Conservation (phyloP, 37 sponge, comb jelly and placozoan species). For the Haliclona indistincta region DNA sequence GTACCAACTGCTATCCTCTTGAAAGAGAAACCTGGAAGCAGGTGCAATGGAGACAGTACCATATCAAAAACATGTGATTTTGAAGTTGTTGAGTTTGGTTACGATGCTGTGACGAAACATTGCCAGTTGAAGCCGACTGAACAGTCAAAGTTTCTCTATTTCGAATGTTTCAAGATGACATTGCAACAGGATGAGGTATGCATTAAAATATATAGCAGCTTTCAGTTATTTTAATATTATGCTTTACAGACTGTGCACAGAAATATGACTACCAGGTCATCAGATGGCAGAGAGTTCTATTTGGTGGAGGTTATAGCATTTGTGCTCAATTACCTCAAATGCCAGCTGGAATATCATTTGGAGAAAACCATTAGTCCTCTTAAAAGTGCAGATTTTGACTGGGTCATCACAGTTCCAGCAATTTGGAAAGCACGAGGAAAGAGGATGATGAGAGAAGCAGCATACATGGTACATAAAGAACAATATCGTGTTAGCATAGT, state of each 20-base stretch:
- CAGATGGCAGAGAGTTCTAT: slow-evolving; percentile 29
- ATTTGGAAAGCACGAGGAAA: slow-evolving; percentile 66
- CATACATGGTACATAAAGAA: slow-evolving; percentile 39
- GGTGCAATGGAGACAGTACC: no score
- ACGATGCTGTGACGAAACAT: slow-evolving; percentile 24
- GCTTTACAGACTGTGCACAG: slow-evolving; percentile 30
- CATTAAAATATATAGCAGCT: no score
- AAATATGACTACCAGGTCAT: slow-evolving; percentile 15
- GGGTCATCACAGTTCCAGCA: slow-evolving; percentile 66
- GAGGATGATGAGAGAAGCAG: slow-evolving; percentile 64
- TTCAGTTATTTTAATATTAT: no score
- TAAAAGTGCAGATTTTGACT: slow-evolving; percentile 30
- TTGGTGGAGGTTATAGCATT: slow-evolving; percentile 50
- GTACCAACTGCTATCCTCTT: slow-evolving; percentile 51
- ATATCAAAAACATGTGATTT: no score
- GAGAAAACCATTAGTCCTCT: no score
- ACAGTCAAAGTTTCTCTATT: slow-evolving; percentile 13
- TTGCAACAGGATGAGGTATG: slow-evolving; percentile 46
- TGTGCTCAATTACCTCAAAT: slow-evolving; percentile 38
- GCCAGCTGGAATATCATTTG: slow-evolving; percentile 10
- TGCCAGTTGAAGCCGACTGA: slow-evolving; percentile 5
- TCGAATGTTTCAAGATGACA: slow-evolving; percentile 55
- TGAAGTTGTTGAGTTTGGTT: slow-evolving; percentile 28
- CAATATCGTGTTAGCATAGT: no score
- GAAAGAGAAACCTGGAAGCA: background rate